Evolutionary conservation across 1,140 invertebrate genomes (phyloP).

Genomic region (Cotesia chilonis): DNA sequence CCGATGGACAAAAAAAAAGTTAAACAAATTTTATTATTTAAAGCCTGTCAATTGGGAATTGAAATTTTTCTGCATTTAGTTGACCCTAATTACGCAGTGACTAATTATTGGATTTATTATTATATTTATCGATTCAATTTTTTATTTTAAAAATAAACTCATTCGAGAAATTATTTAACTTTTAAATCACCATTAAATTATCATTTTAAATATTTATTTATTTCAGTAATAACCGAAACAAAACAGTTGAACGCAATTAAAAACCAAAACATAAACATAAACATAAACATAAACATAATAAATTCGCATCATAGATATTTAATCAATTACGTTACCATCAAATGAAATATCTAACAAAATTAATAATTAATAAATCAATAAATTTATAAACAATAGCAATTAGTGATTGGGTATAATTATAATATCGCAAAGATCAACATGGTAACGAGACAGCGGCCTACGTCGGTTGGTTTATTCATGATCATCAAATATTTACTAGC

Average conservation of each 20-base stretch:
- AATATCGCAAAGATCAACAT: neutral
- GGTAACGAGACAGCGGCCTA: neutral
- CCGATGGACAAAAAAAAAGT: neutral
- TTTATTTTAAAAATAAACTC: conserved; percentile 1
- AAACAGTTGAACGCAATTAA: no score
- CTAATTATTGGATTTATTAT: neutral
- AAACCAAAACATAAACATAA: no score
- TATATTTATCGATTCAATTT: neutral
- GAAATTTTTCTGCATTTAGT: neutral
- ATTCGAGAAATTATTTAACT: no score
- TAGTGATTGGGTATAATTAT: conserved; percentile 2
- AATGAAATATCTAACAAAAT: conserved; percentile 4
- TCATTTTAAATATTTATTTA: no score
- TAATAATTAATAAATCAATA: neutral
- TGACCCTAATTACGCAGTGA: no score
- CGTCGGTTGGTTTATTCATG: neutral
- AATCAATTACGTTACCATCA: no score
- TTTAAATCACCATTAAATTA: no score
- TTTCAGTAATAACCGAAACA: no score
- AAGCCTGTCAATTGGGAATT: conserved; percentile 19
- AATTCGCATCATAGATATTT: no score
- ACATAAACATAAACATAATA: no score
- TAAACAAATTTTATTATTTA: conserved; percentile 9
- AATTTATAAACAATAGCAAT: neutral
- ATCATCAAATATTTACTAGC: conserved; percentile 8